Evolutionary conservation across 2,888 invertebrate genomes (phyloP).

Genomic region (Dolomedes plantarius): DNA sequence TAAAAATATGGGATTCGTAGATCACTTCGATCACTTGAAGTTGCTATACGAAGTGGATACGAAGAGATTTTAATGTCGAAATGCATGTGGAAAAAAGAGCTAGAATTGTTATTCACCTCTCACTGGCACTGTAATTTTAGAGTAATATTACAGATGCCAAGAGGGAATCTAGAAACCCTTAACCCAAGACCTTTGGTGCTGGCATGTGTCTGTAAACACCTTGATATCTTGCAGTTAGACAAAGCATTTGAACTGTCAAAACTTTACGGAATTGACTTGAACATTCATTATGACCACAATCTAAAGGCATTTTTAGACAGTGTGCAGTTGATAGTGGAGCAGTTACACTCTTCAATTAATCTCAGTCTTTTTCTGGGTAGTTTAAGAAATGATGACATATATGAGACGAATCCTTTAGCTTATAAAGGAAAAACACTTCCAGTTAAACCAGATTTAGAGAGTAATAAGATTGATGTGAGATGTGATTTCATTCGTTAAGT

Average conservation of each 20-base stretch:
- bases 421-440: too few species aligned
- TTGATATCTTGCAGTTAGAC: constrained; percentile 82
- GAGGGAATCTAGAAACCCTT: constrained; percentile 95
- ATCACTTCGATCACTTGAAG: too few species aligned
- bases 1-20: too few species aligned
- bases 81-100: constrained; percentile 82
- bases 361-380: constrained; percentile 89
- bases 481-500: too few species aligned
- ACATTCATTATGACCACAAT: constrained; percentile 90
- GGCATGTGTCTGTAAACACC: constrained; percentile 82
- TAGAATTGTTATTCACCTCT: constrained; percentile 83
- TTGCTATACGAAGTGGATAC: too few species aligned
- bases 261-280: constrained; percentile 91
- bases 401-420: too few species aligned
- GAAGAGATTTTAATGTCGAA: constrained; percentile 29
- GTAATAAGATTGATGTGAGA: too few species aligned
- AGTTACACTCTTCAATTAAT: constrained; percentile 82
- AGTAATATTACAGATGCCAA: constrained; percentile 91
- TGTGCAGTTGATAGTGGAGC: constrained; percentile 83
- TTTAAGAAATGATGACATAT: too few species aligned
- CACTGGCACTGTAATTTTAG: constrained; percentile 83
- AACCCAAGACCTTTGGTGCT: constrained; percentile 89
- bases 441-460: too few species aligned
- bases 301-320: constrained; percentile 83
- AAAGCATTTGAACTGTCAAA: constrained; percentile 86